Evolutionary conservation across 2,888 invertebrate genomes (phyloP), one percentile per base, ranked within the genome.

Genomic region (Agonopterix arenella): DNA sequence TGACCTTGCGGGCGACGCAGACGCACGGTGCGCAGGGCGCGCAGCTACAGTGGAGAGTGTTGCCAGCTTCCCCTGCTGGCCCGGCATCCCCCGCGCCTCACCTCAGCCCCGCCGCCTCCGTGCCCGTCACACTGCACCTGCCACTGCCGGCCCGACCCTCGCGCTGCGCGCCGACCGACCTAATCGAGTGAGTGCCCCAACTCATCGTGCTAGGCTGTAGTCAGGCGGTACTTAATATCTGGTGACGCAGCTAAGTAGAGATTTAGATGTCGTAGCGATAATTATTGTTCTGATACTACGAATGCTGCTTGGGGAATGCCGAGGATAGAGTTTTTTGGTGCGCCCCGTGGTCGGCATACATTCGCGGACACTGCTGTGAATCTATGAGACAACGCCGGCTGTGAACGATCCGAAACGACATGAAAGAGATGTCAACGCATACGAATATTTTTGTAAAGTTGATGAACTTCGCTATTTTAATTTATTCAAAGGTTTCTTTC

Each of bases 1-100:
- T 82, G 40, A 43, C 49, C 1, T n/a, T 81, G 1, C 64, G 61
- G 10, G 76, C 73, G 7, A 81, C 76, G 8, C 83, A 79, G 57
- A 57, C 80, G 53, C 70, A 56, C 44, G 80, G 80, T 0, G 42
- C 50, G 11, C 57, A 60, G 4, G 11, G 44, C 46, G n/a, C 45
- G 59, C n/a, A 54, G 64, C 1, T 36, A 7, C 5, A 36, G 36
- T 46, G 46, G 52, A n/a, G 41, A 45, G 10, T 46, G 59, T 54
- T 64, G 1, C 43, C 7, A 4, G 44, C 50, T n/a, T n/a, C n/a
- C 47, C 51, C 55, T 3, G 41, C 13, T 52, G 54, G 46, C n/a
- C 2, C 36, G 41, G 0, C 59, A 54, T 45, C 54, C 44, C 7
- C 52, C 2, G 43, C 51, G 5, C 53, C 61, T 36, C 52, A 57